Base-by-base conservation (phyloP, 1,140 invertebrate genomes). In the Tetraneura akinire region DNA sequence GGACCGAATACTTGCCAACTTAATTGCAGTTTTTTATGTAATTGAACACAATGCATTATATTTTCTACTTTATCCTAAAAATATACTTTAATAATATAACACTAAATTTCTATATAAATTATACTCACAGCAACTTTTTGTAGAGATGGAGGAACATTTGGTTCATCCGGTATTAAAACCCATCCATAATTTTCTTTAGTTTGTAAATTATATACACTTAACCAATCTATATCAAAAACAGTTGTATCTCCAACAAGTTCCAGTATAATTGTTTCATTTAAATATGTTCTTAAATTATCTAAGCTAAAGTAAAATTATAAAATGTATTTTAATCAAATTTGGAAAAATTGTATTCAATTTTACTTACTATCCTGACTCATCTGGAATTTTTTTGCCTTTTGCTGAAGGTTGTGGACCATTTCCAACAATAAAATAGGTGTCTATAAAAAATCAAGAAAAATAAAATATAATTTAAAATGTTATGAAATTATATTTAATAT, bases 321-420 rank as follows among this genome's bases (percentile, higher is more conserved):
- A 57, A 29, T 32, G n/a, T 18, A 29, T 64, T 32, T n/a, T 23
- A 64, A 47, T 11, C 13, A 74, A 21, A 74, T 74, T 1, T 57
- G 0, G 23, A 55, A 55, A 13, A 37, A 26, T 11, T 16, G 11
- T 18, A 9, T 45, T 29, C 13, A 82, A 81, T 47, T 32, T 10
- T 23, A 29, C 93, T 93, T 87, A 96, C 94, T 96, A 96, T 90
- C 95, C 95, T 82, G 92, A 90, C 87, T 97, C 95, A 86, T 97
- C 94, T 3, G 95, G 94, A 80, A 96, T 90, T 87, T 93, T 93
- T 47, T 85, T 87, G 1, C 94, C 95, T 82, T 93, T 91, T 13
- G 90, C 88, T 6, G 92, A 91, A 0, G 95, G 94, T 84, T 94
- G 91, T n/a, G 94, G 91, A 1, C 95, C 95, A 80, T 92, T 90